Base-by-base conservation (phyloP, 2,113 vertebrate species). In the rabbit (Oryctolagus cuniculus) region DNA sequence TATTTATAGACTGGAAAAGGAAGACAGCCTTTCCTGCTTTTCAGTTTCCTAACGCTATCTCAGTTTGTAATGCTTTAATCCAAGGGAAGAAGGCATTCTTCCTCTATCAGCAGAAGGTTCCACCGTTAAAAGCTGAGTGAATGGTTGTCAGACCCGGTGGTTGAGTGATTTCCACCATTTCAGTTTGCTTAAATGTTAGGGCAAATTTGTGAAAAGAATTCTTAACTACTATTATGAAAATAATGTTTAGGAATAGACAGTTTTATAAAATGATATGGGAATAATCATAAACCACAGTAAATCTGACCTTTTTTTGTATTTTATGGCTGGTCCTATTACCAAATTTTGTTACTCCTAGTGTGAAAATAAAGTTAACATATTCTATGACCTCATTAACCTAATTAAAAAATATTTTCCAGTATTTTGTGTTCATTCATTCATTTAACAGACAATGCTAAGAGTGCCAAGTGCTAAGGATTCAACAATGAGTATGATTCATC, bases 1-100 rank as follows among this genome's bases (percentile, higher is more conserved):
- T 95, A 96, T 96, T 97, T 96, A 92, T 95, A 96, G 95, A 58
- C 88, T 89, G 51, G 94, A 66, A 96, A 83, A 97, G 96, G 97
- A 96, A 97, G 96, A 92, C 91, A 89, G 86, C 53, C 90, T 96
- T 97, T 97, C 96, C 96, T 96, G 96, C 92, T 69, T 89, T 96
- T 89, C 53, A 83, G 78, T 91, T 91, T 95, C 94, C 96, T 92
- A 90, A 78, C 83, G 95, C 51, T 95, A 96, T 90, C 94, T 94
- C 78, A 88, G 58, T 69, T 77, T 78, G 13, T 61, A 78, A 72
- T 78, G 78, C 95, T 82, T 86, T 73, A 75, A 72, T 83, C n/a
- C 89, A 83, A 85, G 90, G 83, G 90, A 92, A 90, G 92, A 75
- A 93, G 27, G 31, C 58, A n/a, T 85, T 87, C 72, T 85, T 78